Percentiles rank a stretch among this genome's conserved stretches.
Conservation (phyloP, 2,888 invertebrate genomes). For the Papilio protenor region DNA sequence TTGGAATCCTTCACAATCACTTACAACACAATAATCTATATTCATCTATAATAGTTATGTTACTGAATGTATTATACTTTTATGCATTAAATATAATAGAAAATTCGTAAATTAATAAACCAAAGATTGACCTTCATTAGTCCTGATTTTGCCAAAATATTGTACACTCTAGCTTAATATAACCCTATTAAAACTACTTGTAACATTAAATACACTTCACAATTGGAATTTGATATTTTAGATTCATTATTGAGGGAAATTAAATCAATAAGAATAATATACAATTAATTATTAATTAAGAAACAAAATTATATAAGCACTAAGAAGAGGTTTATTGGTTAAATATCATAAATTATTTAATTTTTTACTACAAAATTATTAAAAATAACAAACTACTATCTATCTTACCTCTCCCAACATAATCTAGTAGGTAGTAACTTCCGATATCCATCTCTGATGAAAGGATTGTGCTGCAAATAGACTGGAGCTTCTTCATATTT, state of each 20-base stretch:
- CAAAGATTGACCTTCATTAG: too few species aligned
- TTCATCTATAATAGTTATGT: constrained; percentile 7
- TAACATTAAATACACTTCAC: too few species aligned
- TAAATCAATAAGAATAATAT: too few species aligned
- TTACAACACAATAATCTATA: constrained; percentile 13
- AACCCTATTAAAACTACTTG: too few species aligned
- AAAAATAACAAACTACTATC: not conserved
- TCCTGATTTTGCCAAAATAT: too few species aligned
- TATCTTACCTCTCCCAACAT: constrained; percentile 92
- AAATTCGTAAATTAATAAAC: not conserved
- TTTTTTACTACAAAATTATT: not conserved
- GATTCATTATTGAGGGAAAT: too few species aligned
- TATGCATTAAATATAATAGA: not conserved
- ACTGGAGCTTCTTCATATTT: constrained; percentile 88
- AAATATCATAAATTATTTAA: not conserved
- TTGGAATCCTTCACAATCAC: constrained; percentile 34
- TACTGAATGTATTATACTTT: not conserved
- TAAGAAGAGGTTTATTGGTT: not conserved
- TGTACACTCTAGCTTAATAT: too few species aligned
- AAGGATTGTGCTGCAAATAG: constrained; percentile 94
- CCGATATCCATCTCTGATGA: constrained; percentile 93
- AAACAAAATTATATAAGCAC: too few species aligned
- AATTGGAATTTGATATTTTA: too few species aligned
- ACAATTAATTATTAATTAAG: too few species aligned
- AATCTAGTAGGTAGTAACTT: constrained; percentile 91